Evolutionary conservation across 2,113 vertebrate species (phyloP).

Genomic region (Aix galericulata): DNA sequence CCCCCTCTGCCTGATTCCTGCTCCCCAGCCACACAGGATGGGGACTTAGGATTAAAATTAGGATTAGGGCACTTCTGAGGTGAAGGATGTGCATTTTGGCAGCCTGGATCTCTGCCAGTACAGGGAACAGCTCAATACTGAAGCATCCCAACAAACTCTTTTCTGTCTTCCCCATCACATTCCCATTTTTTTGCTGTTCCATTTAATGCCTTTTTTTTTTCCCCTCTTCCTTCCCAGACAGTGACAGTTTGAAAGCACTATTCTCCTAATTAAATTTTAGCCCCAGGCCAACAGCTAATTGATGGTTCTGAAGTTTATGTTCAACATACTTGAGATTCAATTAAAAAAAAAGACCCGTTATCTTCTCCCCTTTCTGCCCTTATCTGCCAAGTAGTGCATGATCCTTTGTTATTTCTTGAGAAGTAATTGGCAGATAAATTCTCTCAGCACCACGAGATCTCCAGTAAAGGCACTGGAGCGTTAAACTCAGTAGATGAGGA

Average conservation of each 20-base stretch:
- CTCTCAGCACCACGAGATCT: not conserved
- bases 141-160: not conserved
- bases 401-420: not conserved
- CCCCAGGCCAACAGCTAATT: not conserved
- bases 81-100: not conserved
- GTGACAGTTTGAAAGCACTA: not conserved
- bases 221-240: not conserved
- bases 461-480: not conserved
- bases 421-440: conserved; percentile 41
- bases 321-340: not conserved
- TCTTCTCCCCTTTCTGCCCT: not conserved
- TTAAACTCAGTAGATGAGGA: conserved; percentile 7
- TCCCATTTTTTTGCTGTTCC: not conserved
- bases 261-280: not conserved
- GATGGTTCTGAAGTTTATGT: not conserved
- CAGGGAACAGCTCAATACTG: not conserved
- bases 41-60: not conserved
- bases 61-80: not conserved
- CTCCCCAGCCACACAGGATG: not conserved
- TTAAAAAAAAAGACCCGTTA: not conserved
- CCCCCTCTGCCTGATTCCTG: no score
- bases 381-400: not conserved
- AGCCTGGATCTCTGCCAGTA: fast-evolving
- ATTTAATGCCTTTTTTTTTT: not conserved
- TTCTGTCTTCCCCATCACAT: not conserved